These are phyloP conservation scores for Kryptolebias marmoratus DNA, from an alignment of 2,113 vertebrate genomes.

Conservation along the genomic window DNA sequence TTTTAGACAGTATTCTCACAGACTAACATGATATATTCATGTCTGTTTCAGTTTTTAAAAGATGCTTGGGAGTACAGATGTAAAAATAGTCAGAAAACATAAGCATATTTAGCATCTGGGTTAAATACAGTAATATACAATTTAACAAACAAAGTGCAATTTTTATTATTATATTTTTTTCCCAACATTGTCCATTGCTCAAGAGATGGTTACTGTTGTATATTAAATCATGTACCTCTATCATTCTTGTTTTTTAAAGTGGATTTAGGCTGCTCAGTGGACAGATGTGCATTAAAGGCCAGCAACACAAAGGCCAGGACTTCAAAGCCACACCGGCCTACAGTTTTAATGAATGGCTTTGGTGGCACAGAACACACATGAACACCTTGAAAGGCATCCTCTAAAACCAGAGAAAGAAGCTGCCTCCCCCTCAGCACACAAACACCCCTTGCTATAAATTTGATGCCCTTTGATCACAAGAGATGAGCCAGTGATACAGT, in stretches of 20 bases:
- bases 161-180: neutral
- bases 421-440: slow-evolving; percentile 12
- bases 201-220: neutral
- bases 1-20: neutral
- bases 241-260: neutral
- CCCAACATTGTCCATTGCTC: neutral
- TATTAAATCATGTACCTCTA: neutral
- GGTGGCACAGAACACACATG: slow-evolving; percentile 46
- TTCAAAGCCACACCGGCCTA: slow-evolving; percentile 75
- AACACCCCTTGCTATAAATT: slow-evolving; percentile 32
- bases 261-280: slow-evolving; percentile 33
- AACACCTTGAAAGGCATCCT: slow-evolving; percentile 55
- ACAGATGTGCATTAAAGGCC: slow-evolving; percentile 64
- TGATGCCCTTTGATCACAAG: slow-evolving; percentile 52
- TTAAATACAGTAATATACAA: neutral
- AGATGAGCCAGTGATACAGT: slow-evolving; percentile 7
- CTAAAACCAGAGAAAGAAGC: slow-evolving; percentile 32
- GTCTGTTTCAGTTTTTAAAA: slow-evolving; percentile 51
- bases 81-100: slow-evolving; percentile 14
- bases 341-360: slow-evolving; percentile 63
- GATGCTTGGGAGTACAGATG: slow-evolving; percentile 1
- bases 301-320: slow-evolving; percentile 55
- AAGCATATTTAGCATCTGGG: neutral
- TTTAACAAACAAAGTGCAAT: neutral
- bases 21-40: slow-evolving; percentile 40